Percentiles rank a stretch among this genome's conserved stretches.
Evolutionary conservation across 2,797 vertebrate species (phyloP).

Genomic region (Pantherophis vulpinus): DNA sequence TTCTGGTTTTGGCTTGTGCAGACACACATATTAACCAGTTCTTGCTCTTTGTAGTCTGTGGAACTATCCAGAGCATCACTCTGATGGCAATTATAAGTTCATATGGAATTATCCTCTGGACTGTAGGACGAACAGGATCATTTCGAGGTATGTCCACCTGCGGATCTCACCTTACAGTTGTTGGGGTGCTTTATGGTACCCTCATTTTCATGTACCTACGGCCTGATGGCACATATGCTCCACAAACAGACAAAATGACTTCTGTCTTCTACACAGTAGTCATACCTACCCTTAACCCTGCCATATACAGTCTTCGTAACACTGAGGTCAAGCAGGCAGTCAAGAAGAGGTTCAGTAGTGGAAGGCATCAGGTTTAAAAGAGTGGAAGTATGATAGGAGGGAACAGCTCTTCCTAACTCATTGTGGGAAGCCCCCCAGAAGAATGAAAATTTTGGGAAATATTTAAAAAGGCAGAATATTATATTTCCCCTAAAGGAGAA

Average conservation of each 20-base stretch:
- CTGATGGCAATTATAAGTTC: conserved; percentile 44
- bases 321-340: conserved; percentile 48
- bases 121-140: conserved; percentile 30
- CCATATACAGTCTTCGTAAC: conserved; percentile 56
- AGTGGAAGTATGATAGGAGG: background rate
- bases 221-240: conserved; percentile 35
- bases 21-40: conserved; percentile 41
- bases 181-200: conserved; percentile 48
- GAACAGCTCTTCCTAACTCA: background rate
- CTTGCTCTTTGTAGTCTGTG: conserved; percentile 35
- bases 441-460: no score
- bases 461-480: no score
- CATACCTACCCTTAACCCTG: conserved; percentile 52
- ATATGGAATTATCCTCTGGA: conserved; percentile 41
- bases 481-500: no score
- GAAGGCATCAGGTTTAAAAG: background rate
- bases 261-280: conserved; percentile 57
- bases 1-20: conserved; percentile 49
- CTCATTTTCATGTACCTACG: conserved; percentile 53
- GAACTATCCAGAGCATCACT: conserved; percentile 31
- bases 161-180: conserved; percentile 51
- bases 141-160: conserved; percentile 48
- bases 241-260: conserved; percentile 50
- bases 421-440: background rate
- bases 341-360: background rate